Base-by-base conservation (phyloP, 2,113 vertebrate species). In the Balaeniceps rex region DNA sequence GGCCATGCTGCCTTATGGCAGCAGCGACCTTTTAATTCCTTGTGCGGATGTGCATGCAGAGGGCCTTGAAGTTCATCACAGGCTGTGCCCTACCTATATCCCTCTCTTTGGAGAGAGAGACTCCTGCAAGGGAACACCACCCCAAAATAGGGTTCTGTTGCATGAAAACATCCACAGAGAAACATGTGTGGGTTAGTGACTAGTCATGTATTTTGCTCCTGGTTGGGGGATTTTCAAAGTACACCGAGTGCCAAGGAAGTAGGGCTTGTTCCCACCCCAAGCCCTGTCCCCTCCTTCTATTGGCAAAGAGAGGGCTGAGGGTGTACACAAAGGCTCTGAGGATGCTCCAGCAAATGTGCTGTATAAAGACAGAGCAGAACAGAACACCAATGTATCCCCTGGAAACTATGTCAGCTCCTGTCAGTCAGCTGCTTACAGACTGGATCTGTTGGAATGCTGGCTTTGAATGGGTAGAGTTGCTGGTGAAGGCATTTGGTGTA, bases 281-380 rank as follows among this genome's bases (percentile, higher is more conserved):
- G 17, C 34, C 12, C 8, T 4, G 2, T 57, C 8, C 5, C 4
- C 34, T 69, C 2, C 72, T 69, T 55, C 14, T 0, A 1, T 22
- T 60, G 14, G 21, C 47, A 86, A 83, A 88, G 31, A 19, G 7
- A 19, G 7, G 14, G 10, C 44, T 51, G 16, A 57, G 22, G 9
- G 10, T 4, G 4, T 46, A 13, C 19, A 22, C 38, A 28, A 44
- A 49, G 40, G 23, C 49, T 72, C n/a, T 29, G 46, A 64, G 51
- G 22, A 49, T 82, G 47, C 29, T 87, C 47, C 31, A 46, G 33
- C 3, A 1, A 31, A 29, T 83, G 63, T 93, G 36, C 25, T 83
- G 7, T 66, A 29, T 65, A 54, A 65, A 72, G 25, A 46, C 4
- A 0, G 42, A 84, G 8, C 46, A 49, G 28, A 80, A 64, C 18